Conservation (phyloP, 2,888 invertebrate genomes). For the Epiblema foenella region DNA sequence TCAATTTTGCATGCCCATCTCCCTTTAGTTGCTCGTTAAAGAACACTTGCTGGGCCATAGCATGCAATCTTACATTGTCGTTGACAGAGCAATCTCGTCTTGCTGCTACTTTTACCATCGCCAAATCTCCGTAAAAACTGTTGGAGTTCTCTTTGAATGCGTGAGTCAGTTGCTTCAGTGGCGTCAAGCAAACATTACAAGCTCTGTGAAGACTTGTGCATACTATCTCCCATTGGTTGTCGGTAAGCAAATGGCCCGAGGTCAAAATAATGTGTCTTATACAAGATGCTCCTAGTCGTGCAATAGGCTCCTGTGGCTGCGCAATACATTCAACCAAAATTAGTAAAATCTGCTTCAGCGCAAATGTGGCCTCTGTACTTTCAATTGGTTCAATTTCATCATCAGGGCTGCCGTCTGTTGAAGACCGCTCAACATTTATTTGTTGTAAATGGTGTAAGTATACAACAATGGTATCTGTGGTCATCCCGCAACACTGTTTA, state of each 20-base stretch:
- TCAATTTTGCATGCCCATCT: slow-evolving; percentile 67
- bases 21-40: slow-evolving; percentile 83
- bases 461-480: slow-evolving; percentile 95
- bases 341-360: slow-evolving; percentile 93
- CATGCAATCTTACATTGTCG: slow-evolving; percentile 93
- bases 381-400: slow-evolving; percentile 83
- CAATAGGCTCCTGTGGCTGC: slow-evolving; percentile 95
- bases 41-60: slow-evolving; percentile 95
- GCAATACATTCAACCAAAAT: slow-evolving; percentile 96
- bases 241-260: slow-evolving; percentile 91
- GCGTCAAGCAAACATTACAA: slow-evolving; percentile 93
- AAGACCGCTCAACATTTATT: slow-evolving; percentile 75
- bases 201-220: slow-evolving; percentile 93
- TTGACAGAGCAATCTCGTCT: slow-evolving; percentile 93
- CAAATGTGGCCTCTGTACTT: slow-evolving; percentile 86
- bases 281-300: slow-evolving; percentile 96
- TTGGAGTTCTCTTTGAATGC: slow-evolving; percentile 96
- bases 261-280: slow-evolving; percentile 93
- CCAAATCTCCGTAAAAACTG: slow-evolving; percentile 96
- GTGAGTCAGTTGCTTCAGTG: slow-evolving; percentile 93
- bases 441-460: slow-evolving; percentile 91
- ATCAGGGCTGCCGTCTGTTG: slow-evolving; percentile 72
- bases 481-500: slow-evolving; percentile 97
- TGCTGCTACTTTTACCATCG: slow-evolving; percentile 97
- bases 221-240: slow-evolving; percentile 94